Conservation (phyloP, 2,113 vertebrate species). For the human region GRCh38 chr9:7073001-7073500, state of each 20-base stretch:
- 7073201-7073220: background rate
- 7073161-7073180: background rate
- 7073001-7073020: background rate
- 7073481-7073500: background rate
- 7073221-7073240: background rate
- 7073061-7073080: background rate
- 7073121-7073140: background rate
- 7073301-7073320: slow-evolving; percentile 14
- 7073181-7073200: background rate
- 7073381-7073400: background rate
- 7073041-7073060: background rate
- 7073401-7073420: background rate
- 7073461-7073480: background rate
- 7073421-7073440: background rate
- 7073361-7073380: background rate
- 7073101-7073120: background rate
- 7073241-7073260: background rate
- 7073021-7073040: background rate
- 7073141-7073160: background rate
- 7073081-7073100: background rate
- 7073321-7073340: background rate
- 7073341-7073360: background rate
- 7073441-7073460: background rate
- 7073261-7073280: slow-evolving; percentile 3
- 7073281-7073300: background rate